Evolutionary conservation across 2,797 vertebrate genomes (phyloP), one percentile per base, ranked within the genome.

Genomic region (Hirundo rustica): DNA sequence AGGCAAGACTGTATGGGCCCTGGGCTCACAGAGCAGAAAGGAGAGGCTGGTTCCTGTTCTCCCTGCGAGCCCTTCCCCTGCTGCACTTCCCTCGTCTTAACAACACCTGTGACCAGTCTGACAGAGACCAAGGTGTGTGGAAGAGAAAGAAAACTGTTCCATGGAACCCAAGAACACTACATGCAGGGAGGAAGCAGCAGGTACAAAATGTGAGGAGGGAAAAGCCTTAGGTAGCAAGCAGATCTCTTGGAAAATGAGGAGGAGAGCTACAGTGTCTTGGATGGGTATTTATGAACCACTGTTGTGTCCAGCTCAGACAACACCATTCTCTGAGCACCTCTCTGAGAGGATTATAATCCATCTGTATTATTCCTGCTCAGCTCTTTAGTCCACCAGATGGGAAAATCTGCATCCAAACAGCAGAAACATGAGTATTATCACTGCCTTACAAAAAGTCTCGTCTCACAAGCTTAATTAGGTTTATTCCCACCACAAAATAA

Each of bases 41-140:
- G 20, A 40, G 30, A 47, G 44, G n/a, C 27, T 0, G 0, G 4
- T 38, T 54, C 29, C n/a, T 19, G 1, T 15, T 44, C 18, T 50
- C 45, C 25, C 19, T 23, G 16, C 0, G 0, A 54, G 47, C 3
- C 2, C 32, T 34, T 62, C 42, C 67, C n/a, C 38, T 21, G 11
- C 78, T 48, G 50, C 16, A 8, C 40, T 19, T 12, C 6, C 7
- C 29, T 36, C 1, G 0, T 47, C 72, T 50, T 42, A 53, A 20
- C 53, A 71, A 1, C 22, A 34, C 18, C 13, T 16, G 4, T 13
- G n/a, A 48, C 44, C 45, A 42, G 32, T 9, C 55, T 57, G 72
- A 34, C 1, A 73, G 60, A 55, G 79, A 66, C 3, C 12, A 72
- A 38, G 16, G 22, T 0, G 0, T 1, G 7, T 34, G 14, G 38